Evolutionary conservation across 2,888 invertebrate genomes (phyloP).

Genomic region (Actias luna): DNA sequence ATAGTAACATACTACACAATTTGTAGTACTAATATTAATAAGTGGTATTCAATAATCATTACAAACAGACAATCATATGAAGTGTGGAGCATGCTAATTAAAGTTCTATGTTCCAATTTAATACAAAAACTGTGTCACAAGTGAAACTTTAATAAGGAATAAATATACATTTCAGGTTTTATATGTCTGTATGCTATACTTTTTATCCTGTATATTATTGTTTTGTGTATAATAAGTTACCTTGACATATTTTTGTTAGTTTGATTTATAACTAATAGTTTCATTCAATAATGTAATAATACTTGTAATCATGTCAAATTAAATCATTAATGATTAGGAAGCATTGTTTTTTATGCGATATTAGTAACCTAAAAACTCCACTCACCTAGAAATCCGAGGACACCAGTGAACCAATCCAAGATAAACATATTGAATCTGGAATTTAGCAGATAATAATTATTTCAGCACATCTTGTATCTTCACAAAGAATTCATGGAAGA

Average conservation of each 20-base stretch:
- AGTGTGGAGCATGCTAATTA: constrained; percentile 9
- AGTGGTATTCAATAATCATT: not conserved
- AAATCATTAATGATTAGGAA: not conserved
- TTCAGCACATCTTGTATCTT: constrained; percentile 38
- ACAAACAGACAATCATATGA: constrained; percentile 17
- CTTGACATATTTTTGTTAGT: no score
- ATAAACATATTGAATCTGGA: constrained; percentile 90
- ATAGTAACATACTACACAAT: not conserved
- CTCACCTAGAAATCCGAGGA: constrained; percentile 95
- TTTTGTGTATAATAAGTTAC: not conserved
- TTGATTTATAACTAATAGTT: not conserved
- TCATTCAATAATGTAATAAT: not conserved
- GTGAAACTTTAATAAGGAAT: constrained; percentile 18
- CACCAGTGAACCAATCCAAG: constrained; percentile 97
- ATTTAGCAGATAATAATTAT: constrained; percentile 49
- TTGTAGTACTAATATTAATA: no score
- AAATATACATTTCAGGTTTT: no score
- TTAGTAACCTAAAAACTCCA: constrained; percentile 29
- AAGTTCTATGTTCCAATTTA: constrained; percentile 17
- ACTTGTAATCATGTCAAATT: not conserved
- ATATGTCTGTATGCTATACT: not conserved
- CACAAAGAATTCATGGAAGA: constrained; percentile 56
- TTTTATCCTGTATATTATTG: not conserved
- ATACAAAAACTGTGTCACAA: constrained; percentile 12
- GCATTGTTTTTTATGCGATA: not conserved